Conservation (phyloP, 2,113 vertebrate species). For the Myrmophylax atrothorax region DNA sequence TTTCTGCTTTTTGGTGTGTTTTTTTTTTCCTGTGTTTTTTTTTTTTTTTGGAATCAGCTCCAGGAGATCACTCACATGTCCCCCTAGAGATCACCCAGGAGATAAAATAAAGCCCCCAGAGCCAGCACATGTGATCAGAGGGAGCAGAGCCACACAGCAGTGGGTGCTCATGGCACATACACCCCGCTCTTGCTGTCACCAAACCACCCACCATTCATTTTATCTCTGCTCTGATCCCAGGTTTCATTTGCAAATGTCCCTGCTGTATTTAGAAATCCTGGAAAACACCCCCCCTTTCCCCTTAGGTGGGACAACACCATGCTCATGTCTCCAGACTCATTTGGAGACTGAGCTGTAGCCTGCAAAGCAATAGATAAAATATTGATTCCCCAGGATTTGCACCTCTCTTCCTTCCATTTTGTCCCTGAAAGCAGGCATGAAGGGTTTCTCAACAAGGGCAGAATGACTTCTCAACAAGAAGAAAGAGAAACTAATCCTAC, state of each 20-base stretch:
- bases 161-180: neutral
- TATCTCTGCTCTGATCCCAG: neutral
- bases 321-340: neutral
- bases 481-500: too few relatives aligned
- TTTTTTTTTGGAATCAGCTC: neutral
- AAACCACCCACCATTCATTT: neutral
- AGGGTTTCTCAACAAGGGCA: neutral
- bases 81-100: neutral
- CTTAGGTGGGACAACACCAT: rapidly evolving
- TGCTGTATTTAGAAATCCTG: neutral
- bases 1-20: neutral
- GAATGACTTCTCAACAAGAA: too few relatives aligned
- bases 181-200: neutral
- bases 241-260: neutral
- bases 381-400: neutral
- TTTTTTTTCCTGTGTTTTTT: neutral
- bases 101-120: neutral
- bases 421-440: rapidly evolving
- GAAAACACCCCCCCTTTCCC: neutral
- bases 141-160: neutral
- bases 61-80: neutral
- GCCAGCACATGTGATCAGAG: neutral
- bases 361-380: neutral
- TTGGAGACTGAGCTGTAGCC: neutral
- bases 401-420: neutral